Percentiles rank a stretch among this genome's conserved stretches.
Conservation (phyloP, 92 coral and sea anemone genomes). For the Zoanthus gigantus region DNA sequence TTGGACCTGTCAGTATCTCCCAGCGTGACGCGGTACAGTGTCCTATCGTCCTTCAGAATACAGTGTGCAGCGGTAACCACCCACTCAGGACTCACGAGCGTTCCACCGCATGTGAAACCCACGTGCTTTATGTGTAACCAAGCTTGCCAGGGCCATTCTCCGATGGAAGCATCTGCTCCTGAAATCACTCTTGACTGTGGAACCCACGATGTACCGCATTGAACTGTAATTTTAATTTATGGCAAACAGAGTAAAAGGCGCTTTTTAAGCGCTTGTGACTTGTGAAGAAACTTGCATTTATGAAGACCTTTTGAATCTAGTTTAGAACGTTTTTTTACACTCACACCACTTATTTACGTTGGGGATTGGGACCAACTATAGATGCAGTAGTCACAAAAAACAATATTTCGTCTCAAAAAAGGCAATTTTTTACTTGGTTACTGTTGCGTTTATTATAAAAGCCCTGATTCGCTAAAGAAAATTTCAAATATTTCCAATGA, state of each 20-base stretch:
- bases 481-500: too few relatives aligned
- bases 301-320: too few relatives aligned
- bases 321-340: background rate
- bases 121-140: constrained; percentile 59
- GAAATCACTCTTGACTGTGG: constrained; percentile 72
- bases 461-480: too few relatives aligned
- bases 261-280: too few relatives aligned
- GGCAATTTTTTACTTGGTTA: too few relatives aligned
- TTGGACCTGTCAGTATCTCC: constrained; percentile 79
- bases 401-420: too few relatives aligned
- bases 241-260: background rate
- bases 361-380: too few relatives aligned
- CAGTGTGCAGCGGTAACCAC: constrained; percentile 98
- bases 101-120: constrained; percentile 85
- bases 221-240: constrained; percentile 32
- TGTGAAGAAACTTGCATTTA: too few relatives aligned
- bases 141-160: constrained; percentile 95
- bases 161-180: constrained; percentile 80
- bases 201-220: constrained; percentile 64
- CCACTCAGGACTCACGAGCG: constrained; percentile 85
- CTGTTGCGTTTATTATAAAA: too few relatives aligned
- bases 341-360: too few relatives aligned
- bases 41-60: constrained; percentile 61
- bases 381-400: too few relatives aligned
- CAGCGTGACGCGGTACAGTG: constrained; percentile 67